A percentile compares a stretch with the other conserved stretches of the same genome.
Conservation (phyloP, 2,797 vertebrate species). For the Cetoscarus ocellatus region DNA sequence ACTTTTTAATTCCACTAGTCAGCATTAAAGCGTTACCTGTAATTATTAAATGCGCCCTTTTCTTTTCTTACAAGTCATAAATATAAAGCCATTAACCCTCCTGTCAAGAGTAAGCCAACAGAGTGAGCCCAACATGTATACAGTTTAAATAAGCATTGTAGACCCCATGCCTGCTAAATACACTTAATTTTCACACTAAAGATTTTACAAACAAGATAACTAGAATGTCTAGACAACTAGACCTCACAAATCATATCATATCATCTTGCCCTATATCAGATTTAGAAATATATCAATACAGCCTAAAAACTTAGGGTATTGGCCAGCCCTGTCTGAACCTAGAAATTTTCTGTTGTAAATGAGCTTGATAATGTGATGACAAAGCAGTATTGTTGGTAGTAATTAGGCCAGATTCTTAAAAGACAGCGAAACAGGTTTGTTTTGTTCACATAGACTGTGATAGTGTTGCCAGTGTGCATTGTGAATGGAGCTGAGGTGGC, state of each 20-base stretch:
- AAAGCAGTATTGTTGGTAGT: background rate
- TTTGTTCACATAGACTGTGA: slow-evolving; percentile 29
- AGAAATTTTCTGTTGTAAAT: background rate
- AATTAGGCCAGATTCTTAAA: background rate
- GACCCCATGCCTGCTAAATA: too few species aligned
- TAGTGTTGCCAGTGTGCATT: slow-evolving; percentile 36
- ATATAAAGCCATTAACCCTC: background rate
- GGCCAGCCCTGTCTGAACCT: background rate
- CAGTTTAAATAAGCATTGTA: background rate
- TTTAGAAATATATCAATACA: too few species aligned
- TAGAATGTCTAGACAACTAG: too few species aligned
- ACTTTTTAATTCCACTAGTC: slow-evolving; percentile 28
- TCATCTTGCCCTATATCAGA: too few species aligned
- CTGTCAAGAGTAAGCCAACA: background rate
- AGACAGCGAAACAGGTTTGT: slow-evolving; percentile 47
- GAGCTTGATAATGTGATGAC: background rate
- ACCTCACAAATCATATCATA: too few species aligned
- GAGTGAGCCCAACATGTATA: background rate
- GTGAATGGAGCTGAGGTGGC: slow-evolving; percentile 44
- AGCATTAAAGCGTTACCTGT: slow-evolving; percentile 27
- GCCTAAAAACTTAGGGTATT: too few species aligned
- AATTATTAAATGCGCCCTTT: slow-evolving; percentile 24
- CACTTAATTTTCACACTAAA: too few species aligned
- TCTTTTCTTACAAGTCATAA: slow-evolving; percentile 9
- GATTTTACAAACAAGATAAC: too few species aligned